These are phyloP conservation scores for Oligia strigilis DNA, from an alignment of 2,888 invertebrate genomes.

Conservation along the genomic window DNA sequence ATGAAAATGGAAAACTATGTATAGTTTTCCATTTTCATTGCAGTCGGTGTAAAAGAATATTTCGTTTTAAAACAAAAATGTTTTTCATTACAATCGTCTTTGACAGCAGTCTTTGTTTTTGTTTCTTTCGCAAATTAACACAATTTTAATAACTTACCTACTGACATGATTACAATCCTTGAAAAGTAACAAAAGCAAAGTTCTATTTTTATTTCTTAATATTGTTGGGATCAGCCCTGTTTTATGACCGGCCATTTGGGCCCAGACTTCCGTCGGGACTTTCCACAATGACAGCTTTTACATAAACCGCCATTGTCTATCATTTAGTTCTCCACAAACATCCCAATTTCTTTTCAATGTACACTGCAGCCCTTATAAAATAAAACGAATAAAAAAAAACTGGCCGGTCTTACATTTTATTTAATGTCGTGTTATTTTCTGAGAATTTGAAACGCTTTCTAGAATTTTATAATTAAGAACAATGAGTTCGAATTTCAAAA, in stretches of 20 bases:
- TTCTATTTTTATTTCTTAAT: not conserved
- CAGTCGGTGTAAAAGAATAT: not conserved
- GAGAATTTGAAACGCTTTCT: conserved; percentile 51
- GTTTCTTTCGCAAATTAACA: not conserved
- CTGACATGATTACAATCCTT: not conserved
- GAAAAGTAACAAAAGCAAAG: conserved; percentile 1
- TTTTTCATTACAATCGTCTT: not conserved
- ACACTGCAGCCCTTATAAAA: conserved; percentile 69
- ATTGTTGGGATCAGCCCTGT: conserved; percentile 34
- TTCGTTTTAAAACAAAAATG: not conserved
- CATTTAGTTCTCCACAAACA: conserved; percentile 76
- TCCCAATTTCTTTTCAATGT: conserved; percentile 75
- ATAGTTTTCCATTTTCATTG: not conserved
- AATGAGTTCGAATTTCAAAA: conserved; percentile 54
- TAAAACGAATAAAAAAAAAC: conserved; percentile 45
- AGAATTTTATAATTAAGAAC: conserved; percentile 44
- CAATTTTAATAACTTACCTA: conserved; percentile 4
- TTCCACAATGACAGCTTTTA: conserved; percentile 72
- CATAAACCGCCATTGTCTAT: conserved; percentile 75
- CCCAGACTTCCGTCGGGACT: conserved; percentile 63
- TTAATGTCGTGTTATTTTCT: conserved; percentile 55
- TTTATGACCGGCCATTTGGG: conserved; percentile 61
- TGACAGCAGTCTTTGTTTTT: not conserved
- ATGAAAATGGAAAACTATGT: no score
- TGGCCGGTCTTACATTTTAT: conserved; percentile 51